Evolutionary conservation across 2,113 vertebrate genomes (phyloP).

Genomic region (Menidia beryllina): DNA sequence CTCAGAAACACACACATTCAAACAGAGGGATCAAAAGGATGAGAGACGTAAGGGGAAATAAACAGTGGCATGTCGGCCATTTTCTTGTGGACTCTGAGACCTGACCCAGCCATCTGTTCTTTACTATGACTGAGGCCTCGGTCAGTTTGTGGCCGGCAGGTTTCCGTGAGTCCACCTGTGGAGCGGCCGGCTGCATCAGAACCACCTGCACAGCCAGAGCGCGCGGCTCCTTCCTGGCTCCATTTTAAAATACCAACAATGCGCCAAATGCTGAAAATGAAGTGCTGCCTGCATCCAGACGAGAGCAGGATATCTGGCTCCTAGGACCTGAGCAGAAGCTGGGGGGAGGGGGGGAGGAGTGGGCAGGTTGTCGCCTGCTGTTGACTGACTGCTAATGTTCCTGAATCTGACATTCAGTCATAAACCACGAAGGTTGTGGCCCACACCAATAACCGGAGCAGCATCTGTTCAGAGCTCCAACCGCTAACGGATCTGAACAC

Average conservation of each 20-base stretch:
- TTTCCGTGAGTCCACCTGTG: not conserved
- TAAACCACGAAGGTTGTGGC: too few species aligned
- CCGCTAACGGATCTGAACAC: too few species aligned
- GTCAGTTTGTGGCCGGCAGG: not conserved
- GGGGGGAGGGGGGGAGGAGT: too few species aligned
- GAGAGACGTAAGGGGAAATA: slow-evolving; percentile 30
- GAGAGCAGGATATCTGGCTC: too few species aligned
- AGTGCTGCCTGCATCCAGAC: not conserved
- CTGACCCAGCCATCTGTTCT: slow-evolving; percentile 22
- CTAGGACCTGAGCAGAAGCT: not conserved
- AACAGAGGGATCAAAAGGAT: slow-evolving; percentile 47
- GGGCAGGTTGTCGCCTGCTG: too few species aligned
- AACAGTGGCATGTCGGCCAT: slow-evolving; percentile 65
- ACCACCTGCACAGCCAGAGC: not conserved
- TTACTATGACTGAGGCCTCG: not conserved
- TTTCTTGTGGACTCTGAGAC: slow-evolving; percentile 48
- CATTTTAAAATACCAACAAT: not conserved
- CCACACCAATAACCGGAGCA: too few species aligned
- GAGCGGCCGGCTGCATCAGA: not conserved
- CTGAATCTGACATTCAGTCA: too few species aligned
- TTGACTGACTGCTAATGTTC: too few species aligned
- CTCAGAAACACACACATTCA: too few species aligned
- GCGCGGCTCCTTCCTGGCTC: not conserved
- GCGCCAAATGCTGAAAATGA: not conserved
- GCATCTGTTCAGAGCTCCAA: too few species aligned